A percentile compares a stretch with the other conserved stretches of the same genome.
Evolutionary conservation across 2,113 vertebrate genomes (phyloP).

Genomic region (Gymnocephalus cernua): DNA sequence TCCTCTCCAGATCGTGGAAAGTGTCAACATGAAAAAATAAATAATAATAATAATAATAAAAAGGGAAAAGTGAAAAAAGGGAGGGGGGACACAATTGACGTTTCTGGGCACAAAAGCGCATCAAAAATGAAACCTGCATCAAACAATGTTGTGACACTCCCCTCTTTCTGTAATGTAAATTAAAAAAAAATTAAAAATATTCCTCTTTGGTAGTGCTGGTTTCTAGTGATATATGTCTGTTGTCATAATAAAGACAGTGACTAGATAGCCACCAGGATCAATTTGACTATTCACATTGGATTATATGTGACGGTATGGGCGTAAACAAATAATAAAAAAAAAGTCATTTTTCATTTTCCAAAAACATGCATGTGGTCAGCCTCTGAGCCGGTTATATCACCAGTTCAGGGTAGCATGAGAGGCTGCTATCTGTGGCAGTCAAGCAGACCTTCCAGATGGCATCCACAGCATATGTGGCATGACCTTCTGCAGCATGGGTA

Average conservation of each 20-base stretch:
- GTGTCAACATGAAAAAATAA: slow-evolving; percentile 78
- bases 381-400: slow-evolving; percentile 44
- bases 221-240: neutral
- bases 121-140: slow-evolving; percentile 33
- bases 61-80: slow-evolving; percentile 37
- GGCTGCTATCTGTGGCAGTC: slow-evolving; percentile 46
- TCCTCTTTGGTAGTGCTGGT: neutral
- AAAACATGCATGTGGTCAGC: slow-evolving; percentile 22
- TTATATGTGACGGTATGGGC: slow-evolving; percentile 25
- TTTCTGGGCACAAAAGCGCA: slow-evolving; percentile 51
- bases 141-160: slow-evolving; percentile 25
- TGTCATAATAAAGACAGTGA: neutral
- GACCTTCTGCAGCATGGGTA: slow-evolving; percentile 87
- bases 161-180: neutral
- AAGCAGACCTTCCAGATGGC: slow-evolving; percentile 74
- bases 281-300: neutral
- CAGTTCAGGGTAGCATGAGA: slow-evolving; percentile 43
- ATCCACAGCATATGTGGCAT: slow-evolving; percentile 80
- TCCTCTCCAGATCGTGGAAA: slow-evolving; percentile 71
- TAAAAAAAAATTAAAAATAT: neutral
- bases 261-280: neutral
- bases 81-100: neutral
- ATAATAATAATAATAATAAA: slow-evolving; percentile 65
- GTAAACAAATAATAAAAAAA: slow-evolving; percentile 9
- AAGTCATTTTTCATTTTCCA: neutral